These are phyloP conservation scores for Caloenas nicobarica DNA, from an alignment of 2,113 vertebrate genomes.

Conservation along the genomic window DNA sequence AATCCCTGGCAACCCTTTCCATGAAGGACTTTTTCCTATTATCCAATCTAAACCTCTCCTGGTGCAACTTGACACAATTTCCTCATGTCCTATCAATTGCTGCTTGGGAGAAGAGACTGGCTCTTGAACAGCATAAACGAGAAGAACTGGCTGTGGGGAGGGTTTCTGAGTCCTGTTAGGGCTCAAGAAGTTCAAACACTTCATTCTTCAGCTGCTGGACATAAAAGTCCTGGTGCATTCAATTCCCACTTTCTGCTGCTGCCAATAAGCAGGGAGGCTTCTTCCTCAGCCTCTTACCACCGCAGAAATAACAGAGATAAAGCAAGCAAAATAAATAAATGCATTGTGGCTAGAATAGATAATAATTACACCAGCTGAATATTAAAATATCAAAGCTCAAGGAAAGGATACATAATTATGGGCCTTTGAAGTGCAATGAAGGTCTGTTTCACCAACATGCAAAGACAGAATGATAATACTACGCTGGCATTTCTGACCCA, in stretches of 20 bases:
- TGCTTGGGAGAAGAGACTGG: neutral
- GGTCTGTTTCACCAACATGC: slow-evolving; percentile 59
- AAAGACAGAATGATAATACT: slow-evolving; percentile 68
- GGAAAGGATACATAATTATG: slow-evolving; percentile 64
- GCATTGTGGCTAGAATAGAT: slow-evolving; percentile 73
- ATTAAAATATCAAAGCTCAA: slow-evolving; percentile 80
- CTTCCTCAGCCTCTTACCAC: slow-evolving; percentile 63
- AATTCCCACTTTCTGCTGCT: slow-evolving; percentile 67
- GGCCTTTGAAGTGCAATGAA: slow-evolving; percentile 77
- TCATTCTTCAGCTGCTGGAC: slow-evolving; percentile 61
- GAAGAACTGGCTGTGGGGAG: slow-evolving; percentile 45
- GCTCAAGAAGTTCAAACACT: slow-evolving; percentile 51
- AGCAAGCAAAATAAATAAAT: slow-evolving; percentile 76
- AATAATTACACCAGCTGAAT: slow-evolving; percentile 75
- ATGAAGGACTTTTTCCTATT: too few species aligned
- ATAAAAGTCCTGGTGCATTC: slow-evolving; percentile 69
- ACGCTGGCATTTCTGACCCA: slow-evolving; percentile 57
- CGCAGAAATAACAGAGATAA: slow-evolving; percentile 75
- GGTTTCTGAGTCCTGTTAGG: neutral
- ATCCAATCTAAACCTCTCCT: too few species aligned
- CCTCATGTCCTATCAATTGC: too few species aligned
- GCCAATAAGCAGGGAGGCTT: slow-evolving; percentile 67
- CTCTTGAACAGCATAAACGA: slow-evolving; percentile 68
- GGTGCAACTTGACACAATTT: too few species aligned
- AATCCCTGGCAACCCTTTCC: too few species aligned